These are phyloP conservation scores for Verasper variegatus DNA, from an alignment of 2,113 vertebrate species.

Conservation along the genomic window DNA sequence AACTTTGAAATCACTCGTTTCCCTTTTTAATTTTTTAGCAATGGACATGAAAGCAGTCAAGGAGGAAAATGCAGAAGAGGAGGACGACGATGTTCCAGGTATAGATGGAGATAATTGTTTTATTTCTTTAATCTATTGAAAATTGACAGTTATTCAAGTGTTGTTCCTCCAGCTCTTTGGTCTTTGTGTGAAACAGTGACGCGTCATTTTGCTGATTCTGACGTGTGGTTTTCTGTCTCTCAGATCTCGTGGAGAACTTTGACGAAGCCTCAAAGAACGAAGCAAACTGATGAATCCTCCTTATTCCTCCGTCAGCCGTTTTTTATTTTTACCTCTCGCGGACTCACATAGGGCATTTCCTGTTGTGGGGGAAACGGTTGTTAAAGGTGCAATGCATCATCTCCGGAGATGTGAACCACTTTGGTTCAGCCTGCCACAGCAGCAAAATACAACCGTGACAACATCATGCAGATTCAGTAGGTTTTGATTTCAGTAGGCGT, in stretches of 20 bases:
- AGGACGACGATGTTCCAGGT: conserved; percentile 99
- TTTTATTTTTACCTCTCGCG: conserved; percentile 41
- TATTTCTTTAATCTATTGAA: neutral
- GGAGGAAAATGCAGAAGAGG: conserved; percentile 95
- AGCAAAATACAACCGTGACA: neutral
- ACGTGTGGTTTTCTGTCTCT: conserved; percentile 10
- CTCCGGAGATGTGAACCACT: conserved; percentile 31
- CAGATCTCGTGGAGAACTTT: conserved; percentile 99
- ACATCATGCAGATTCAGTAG: conserved; percentile 30
- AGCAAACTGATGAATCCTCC: conserved; percentile 87
- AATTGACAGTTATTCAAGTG: neutral
- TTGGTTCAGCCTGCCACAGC: conserved; percentile 28
- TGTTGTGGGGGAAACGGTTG: conserved; percentile 45
- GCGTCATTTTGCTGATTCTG: neutral
- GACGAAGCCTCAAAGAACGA: conserved; percentile 99
- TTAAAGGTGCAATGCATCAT: conserved; percentile 61
- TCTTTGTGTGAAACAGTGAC: neutral
- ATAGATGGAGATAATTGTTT: conserved; percentile 24
- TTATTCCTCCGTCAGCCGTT: conserved; percentile 16
- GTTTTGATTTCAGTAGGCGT: conserved; percentile 42
- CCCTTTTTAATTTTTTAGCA: conserved; percentile 56
- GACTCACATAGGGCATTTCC: conserved; percentile 65
- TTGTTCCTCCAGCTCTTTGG: neutral
- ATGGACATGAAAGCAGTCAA: conserved; percentile 95
- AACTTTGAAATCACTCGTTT: neutral